phyloP scores from a whole-genome alignment of 1,140 invertebrate species.

The Nebria ingens region DNA sequence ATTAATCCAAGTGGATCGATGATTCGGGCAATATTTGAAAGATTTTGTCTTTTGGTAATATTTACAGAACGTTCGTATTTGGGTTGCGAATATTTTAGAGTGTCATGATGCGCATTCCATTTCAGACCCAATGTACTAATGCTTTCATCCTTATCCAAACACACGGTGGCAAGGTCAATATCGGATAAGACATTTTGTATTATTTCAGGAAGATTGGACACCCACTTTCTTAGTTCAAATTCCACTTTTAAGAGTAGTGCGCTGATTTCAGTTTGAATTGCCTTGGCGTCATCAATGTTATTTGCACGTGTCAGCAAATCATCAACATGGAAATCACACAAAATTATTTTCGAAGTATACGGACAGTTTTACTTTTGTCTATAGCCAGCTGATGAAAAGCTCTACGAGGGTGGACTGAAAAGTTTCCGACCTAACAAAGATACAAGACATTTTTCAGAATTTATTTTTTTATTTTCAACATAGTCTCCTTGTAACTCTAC shows the following conservation, averaged over 20 bases:
- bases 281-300: slow-evolving; percentile 11
- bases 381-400: slow-evolving; percentile 25
- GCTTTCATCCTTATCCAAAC: slow-evolving; percentile 17
- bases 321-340: slow-evolving; percentile 37
- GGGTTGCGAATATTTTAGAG: not conserved
- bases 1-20: slow-evolving; percentile 28
- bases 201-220: not conserved
- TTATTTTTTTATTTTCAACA: too few relatives aligned
- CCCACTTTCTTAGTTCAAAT: not conserved
- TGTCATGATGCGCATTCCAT: not conserved
- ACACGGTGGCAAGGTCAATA: slow-evolving; percentile 5
- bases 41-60: slow-evolving; percentile 23
- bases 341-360: slow-evolving; percentile 21
- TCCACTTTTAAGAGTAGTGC: slow-evolving; percentile 11
- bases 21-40: slow-evolving; percentile 27
- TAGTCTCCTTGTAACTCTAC: too few relatives aligned
- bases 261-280: slow-evolving; percentile 16
- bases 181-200: not conserved
- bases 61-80: not conserved
- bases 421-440: too few relatives aligned
- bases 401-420: too few relatives aligned
- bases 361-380: slow-evolving; percentile 21
- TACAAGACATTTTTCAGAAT: too few relatives aligned
- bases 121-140: slow-evolving; percentile 14
- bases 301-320: slow-evolving; percentile 34